Conservation (phyloP, 1,140 invertebrate genomes). For the Calliopsis andreniformis region DNA sequence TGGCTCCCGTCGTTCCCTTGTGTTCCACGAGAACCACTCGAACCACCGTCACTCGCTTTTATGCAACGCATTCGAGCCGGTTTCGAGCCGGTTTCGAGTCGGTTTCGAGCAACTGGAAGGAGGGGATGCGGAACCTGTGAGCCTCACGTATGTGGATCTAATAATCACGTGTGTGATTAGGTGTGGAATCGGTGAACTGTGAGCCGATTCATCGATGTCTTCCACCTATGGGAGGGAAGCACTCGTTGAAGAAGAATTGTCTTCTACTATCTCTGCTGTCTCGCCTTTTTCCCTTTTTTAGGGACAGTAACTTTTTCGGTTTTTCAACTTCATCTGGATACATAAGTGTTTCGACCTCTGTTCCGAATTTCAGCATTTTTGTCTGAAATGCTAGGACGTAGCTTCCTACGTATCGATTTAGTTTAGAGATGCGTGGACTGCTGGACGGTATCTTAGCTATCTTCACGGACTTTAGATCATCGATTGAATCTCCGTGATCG, state of each 20-base stretch:
- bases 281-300: too few relatives aligned
- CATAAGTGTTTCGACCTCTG: not conserved
- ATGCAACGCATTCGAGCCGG: constrained; percentile 33
- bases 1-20: not conserved
- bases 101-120: constrained; percentile 5
- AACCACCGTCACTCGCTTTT: constrained; percentile 20
- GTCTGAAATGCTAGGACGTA: too few relatives aligned
- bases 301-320: not conserved
- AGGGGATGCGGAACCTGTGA: too few relatives aligned
- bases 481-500: constrained; percentile 57
- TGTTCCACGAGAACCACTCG: constrained; percentile 19
- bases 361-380: too few relatives aligned
- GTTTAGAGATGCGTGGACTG: constrained; percentile 29
- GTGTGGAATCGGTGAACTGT: constrained; percentile 70
- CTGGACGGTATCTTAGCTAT: constrained; percentile 28
- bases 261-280: too few relatives aligned
- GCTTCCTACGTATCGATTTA: constrained; percentile 45
- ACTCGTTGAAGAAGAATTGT: too few relatives aligned
- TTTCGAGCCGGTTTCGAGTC: constrained; percentile 35
- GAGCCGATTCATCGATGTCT: constrained; percentile 72
- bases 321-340: constrained; percentile 1
- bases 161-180: constrained; percentile 74
- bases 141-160: constrained; percentile 51
- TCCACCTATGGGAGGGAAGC: constrained; percentile 54
- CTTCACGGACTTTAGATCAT: constrained; percentile 45